Evolutionary conservation across 2,797 vertebrate genomes (phyloP).

Genomic region (Leuciscus waleckii): DNA sequence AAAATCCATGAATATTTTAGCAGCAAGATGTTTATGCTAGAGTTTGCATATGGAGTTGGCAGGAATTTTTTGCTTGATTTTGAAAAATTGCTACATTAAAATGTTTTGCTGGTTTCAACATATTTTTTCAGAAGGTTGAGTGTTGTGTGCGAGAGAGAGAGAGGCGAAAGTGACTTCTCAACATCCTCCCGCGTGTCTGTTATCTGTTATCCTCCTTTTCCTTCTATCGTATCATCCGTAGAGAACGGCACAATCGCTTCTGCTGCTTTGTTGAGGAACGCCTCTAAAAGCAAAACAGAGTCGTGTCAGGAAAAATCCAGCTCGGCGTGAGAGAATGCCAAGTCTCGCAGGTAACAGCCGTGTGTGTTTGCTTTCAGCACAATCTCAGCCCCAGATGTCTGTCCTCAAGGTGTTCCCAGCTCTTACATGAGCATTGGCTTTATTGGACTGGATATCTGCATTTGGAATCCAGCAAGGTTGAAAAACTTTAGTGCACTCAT

Average conservation of each 20-base stretch:
- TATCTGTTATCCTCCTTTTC: slow-evolving; percentile 20
- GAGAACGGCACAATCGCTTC: neutral
- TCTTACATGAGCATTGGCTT: neutral
- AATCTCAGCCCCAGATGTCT: slow-evolving; percentile 13
- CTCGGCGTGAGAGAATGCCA: neutral
- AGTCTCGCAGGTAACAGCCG: slow-evolving; percentile 18
- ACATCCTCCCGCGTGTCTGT: neutral
- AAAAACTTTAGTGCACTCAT: slow-evolving; percentile 37
- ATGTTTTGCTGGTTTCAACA: slow-evolving; percentile 5
- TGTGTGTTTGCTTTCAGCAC: neutral
- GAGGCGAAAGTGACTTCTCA: neutral
- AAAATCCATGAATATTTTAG: neutral
- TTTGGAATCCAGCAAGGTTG: slow-evolving; percentile 6
- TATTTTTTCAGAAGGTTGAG: neutral
- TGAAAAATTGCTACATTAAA: neutral
- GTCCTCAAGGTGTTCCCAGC: neutral
- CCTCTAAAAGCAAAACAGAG: slow-evolving; percentile 11
- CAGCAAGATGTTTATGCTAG: neutral
- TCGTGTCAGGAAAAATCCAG: slow-evolving; percentile 23
- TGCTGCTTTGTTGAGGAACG: slow-evolving; percentile 12
- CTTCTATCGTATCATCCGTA: slow-evolving; percentile 13
- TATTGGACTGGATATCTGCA: slow-evolving; percentile 22
- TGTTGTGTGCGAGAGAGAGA: neutral
- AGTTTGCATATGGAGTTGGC: neutral
- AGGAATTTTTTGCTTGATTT: neutral